A percentile compares a stretch with the other conserved stretches of the same genome.
Conservation (phyloP, 2,888 invertebrate species). For the Plemyria rubiginata region DNA sequence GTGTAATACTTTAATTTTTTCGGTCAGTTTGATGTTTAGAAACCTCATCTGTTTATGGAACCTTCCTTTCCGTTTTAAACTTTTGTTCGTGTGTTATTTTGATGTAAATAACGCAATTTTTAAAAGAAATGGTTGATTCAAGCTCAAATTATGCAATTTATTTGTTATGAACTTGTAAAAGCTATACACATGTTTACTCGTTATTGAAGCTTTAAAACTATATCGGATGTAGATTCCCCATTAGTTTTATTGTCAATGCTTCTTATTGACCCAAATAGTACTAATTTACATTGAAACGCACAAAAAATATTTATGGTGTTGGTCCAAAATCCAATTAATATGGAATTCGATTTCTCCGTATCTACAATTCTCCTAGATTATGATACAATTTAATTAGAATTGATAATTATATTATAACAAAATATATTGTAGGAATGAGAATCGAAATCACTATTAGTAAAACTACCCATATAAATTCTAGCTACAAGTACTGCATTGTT, state of each 20-base stretch:
- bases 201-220: neutral
- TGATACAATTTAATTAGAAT: conserved; percentile 4
- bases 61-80: neutral
- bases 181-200: too few relatives aligned
- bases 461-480: conserved; percentile 7
- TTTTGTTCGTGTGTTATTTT: neutral
- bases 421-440: conserved; percentile 9
- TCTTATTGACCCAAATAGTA: neutral
- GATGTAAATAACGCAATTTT: conserved; percentile 15
- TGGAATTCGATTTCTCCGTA: neutral
- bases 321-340: neutral
- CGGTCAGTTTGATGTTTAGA: neutral
- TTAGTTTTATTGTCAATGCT: neutral
- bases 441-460: conserved; percentile 3
- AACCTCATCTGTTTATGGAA: neutral
- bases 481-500: conserved; percentile 21
- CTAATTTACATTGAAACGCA: neutral
- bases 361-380: conserved; percentile 1
- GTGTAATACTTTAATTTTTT: neutral
- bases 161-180: neutral
- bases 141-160: neutral
- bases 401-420: neutral
- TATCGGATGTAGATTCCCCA: neutral
- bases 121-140: neutral
- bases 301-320: too few relatives aligned